These are phyloP conservation scores for Sternarchorhynchus goeldii DNA, from an alignment of 2,797 vertebrate species.

Conservation along the genomic window DNA sequence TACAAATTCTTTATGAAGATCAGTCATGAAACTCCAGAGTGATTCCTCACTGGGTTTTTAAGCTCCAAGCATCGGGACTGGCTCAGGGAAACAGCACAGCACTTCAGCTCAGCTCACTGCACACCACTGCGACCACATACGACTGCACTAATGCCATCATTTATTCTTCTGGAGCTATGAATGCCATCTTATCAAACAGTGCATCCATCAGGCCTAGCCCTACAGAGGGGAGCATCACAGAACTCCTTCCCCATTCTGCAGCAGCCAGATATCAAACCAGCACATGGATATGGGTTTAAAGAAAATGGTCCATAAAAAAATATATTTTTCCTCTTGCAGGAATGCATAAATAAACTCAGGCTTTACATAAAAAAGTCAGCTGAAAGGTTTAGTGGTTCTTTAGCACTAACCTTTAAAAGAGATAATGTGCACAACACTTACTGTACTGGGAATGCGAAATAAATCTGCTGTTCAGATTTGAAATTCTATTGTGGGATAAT, in stretches of 20 bases:
- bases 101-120: slow-evolving; percentile 15
- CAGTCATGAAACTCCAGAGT: background rate
- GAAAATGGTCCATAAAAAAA: slow-evolving; percentile 24
- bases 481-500: background rate
- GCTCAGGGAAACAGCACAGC: background rate
- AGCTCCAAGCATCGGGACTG: background rate
- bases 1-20: background rate
- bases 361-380: slow-evolving; percentile 9
- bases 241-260: background rate
- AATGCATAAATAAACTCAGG: background rate
- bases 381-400: background rate
- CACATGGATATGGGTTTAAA: background rate
- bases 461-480: background rate
- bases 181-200: slow-evolving; percentile 67
- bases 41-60: background rate
- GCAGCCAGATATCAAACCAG: background rate
- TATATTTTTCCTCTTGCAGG: background rate
- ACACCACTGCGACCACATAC: slow-evolving; percentile 55
- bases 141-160: slow-evolving; percentile 73
- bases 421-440: no score
- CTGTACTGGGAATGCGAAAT: no score
- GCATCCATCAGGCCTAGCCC: slow-evolving; percentile 67
- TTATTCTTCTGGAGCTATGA: slow-evolving; percentile 51
- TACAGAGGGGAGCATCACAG: background rate
- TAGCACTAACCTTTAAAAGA: background rate